These are phyloP conservation scores for Panthera leo DNA, from an alignment of 2,113 vertebrate genomes.

Conservation along the genomic window DNA sequence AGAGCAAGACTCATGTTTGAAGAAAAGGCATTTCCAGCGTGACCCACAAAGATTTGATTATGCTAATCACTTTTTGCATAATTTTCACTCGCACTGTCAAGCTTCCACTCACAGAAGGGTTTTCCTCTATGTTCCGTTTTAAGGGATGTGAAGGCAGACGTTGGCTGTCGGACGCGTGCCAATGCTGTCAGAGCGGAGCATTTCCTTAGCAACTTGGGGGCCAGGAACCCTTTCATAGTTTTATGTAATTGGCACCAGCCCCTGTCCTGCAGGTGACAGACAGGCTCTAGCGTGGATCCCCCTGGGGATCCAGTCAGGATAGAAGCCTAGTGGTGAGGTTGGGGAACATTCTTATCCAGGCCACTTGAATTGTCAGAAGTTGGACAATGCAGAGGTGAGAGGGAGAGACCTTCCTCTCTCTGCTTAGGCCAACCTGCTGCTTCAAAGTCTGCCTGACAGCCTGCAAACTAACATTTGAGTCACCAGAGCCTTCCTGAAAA, in stretches of 20 bases:
- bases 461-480: background rate
- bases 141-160: slow-evolving; percentile 38
- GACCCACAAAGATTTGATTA: slow-evolving; percentile 59
- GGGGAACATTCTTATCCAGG: slow-evolving; percentile 76
- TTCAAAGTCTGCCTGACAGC: slow-evolving; percentile 21
- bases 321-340: slow-evolving; percentile 64
- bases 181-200: slow-evolving; percentile 18
- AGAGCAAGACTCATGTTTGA: slow-evolving; percentile 72
- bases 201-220: slow-evolving; percentile 66
- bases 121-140: slow-evolving; percentile 50
- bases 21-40: slow-evolving; percentile 51
- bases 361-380: slow-evolving; percentile 76
- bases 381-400: slow-evolving; percentile 64
- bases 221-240: slow-evolving; percentile 46
- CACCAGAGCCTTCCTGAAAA: background rate
- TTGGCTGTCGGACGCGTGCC: slow-evolving; percentile 19
- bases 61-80: slow-evolving; percentile 48
- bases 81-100: slow-evolving; percentile 36
- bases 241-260: slow-evolving; percentile 53
- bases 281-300: slow-evolving; percentile 63
- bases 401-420: slow-evolving; percentile 44
- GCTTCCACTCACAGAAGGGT: slow-evolving; percentile 4
- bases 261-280: slow-evolving; percentile 47
- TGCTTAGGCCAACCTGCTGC: slow-evolving; percentile 60
- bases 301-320: slow-evolving; percentile 49